Evolutionary conservation across 2,113 vertebrate genomes (phyloP).

Genomic region (Mormyrus lacerda): DNA sequence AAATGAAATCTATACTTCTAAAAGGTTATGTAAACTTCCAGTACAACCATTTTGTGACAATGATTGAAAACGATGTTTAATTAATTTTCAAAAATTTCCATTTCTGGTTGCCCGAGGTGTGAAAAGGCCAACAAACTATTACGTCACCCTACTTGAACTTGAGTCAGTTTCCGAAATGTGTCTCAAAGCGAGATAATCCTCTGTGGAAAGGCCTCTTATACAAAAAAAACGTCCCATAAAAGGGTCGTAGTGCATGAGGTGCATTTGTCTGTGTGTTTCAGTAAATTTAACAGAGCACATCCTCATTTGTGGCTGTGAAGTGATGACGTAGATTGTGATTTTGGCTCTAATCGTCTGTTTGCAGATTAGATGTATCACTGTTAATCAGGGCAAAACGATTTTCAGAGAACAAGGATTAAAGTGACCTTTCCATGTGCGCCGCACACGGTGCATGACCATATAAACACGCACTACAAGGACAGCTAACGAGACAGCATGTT

Average conservation of each 20-base stretch:
- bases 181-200: background rate
- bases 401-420: background rate
- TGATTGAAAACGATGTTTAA: background rate
- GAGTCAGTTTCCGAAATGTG: background rate
- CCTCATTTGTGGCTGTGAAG: background rate
- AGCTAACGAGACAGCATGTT: background rate
- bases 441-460: background rate
- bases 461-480: background rate
- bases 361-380: background rate
- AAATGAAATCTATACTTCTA: background rate
- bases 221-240: background rate
- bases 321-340: background rate
- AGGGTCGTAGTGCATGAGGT: background rate
- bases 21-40: background rate
- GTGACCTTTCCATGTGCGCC: background rate
- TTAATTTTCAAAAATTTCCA: background rate
- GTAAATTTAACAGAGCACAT: background rate
- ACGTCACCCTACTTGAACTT: background rate
- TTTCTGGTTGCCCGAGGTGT: background rate
- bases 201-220: background rate
- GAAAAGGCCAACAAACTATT: background rate
- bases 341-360: background rate
- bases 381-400: background rate
- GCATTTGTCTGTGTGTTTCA: background rate
- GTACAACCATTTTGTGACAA: background rate